Percentiles rank a stretch among this genome's conserved stretches.
Evolutionary conservation across 2,888 invertebrate species (phyloP).

Genomic region (Apeira syringaria): DNA sequence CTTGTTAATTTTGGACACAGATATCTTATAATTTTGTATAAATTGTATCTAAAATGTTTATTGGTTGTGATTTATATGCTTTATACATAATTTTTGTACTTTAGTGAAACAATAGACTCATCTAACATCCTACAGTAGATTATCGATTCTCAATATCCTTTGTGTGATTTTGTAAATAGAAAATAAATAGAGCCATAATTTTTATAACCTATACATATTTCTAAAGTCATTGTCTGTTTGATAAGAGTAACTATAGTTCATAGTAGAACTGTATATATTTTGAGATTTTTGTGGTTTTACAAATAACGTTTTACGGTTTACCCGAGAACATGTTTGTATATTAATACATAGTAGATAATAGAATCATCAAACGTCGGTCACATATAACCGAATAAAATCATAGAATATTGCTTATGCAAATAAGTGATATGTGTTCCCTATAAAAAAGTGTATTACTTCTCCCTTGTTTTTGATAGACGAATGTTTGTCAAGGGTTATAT

Average conservation of each 20-base stretch:
- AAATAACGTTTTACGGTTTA: constrained; percentile 29
- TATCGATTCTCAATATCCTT: no score
- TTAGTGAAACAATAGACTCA: constrained; percentile 4
- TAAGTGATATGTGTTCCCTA: no score
- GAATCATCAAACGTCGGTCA: constrained; percentile 1
- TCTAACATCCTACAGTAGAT: no score
- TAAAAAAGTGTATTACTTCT: no score
- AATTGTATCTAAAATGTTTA: background rate
- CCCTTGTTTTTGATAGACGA: no score
- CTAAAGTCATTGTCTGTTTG: background rate
- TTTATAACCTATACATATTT: constrained; percentile 1
- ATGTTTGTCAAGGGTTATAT: constrained; percentile 3
- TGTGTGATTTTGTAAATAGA: background rate
- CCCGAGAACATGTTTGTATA: constrained; percentile 24
- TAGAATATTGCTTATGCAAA: no score
- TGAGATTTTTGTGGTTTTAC: constrained; percentile 47
- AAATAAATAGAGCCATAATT: background rate
- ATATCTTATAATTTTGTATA: no score
- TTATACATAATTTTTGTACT: constrained; percentile 1
- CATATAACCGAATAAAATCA: no score
- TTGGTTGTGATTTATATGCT: constrained; percentile 24
- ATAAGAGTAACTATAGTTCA: constrained; percentile 3
- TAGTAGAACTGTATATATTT: constrained; percentile 52
- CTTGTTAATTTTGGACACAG: background rate
- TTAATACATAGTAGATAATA: constrained; percentile 15